Evolutionary conservation across 2,797 vertebrate species (phyloP), one percentile per base, ranked within the genome.

Genomic region (Lophotriccus pileatus): DNA sequence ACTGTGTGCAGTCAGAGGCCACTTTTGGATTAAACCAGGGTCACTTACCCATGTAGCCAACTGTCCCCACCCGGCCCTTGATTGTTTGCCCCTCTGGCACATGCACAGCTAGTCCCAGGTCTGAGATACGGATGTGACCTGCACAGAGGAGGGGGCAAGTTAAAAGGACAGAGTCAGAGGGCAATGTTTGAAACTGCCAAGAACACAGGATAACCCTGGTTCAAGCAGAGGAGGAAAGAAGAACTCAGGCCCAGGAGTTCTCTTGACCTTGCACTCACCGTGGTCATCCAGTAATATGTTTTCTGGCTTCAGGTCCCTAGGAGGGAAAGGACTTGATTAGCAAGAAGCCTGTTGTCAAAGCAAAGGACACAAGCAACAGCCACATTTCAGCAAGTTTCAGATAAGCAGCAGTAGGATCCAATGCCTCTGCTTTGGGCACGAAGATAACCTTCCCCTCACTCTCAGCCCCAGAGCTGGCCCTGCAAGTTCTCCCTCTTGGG

Each of bases 81-180:
- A 99, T 99, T 70, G 98, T 99, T 92, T 99, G 98, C 30, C 98
- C 98, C 60, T 99, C 99, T 0, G 99, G 99, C 30, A 99, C 98
- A 0, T 99, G 98, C 60, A 99, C 98, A 3, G 99, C 99, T 67
- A 99, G 97, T 12, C 99, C 99, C 94, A 99, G 97, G 95, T 99
- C 99, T 21, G 99, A 99, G 96, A 99, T 99, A 66, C 99, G 98
- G 96, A 99, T 99, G 96, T 99, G 99, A 76, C 99, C 99, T 99
- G 90, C 60, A 62, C 1, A 66, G 58, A 93, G 39, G 62, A 93
- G 10, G 21, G 41, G n/a, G 46, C 30, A 63, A 53, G 14, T 74
- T 74, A 86, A 39, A 36, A 79, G 30, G 34, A 84, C 18, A 28
- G 88, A 44, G 32, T 62, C 63, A 56, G 24, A 20, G 46, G 34